Conservation (phyloP, 1,140 invertebrate genomes). For the Neuroterus valhalla region DNA sequence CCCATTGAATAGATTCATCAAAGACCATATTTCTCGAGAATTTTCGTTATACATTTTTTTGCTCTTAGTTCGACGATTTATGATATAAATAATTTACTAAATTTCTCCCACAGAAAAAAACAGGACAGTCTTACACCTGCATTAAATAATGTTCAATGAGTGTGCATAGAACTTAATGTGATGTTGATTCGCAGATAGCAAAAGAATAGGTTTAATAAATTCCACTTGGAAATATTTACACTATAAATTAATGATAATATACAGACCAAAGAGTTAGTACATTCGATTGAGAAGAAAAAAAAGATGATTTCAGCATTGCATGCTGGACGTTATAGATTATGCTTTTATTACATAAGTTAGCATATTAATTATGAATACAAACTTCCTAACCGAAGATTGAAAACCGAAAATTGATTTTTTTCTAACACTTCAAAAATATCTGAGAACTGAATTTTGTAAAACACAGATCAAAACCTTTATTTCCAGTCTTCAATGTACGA, state of each 20-base stretch:
- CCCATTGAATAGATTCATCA: background rate
- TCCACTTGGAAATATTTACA: conserved; percentile 45
- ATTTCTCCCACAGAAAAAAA: background rate
- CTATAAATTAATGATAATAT: conserved; percentile 48
- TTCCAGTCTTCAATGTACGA: too few species aligned
- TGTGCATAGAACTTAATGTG: conserved; percentile 28
- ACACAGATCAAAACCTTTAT: too few species aligned
- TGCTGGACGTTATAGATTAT: conserved; percentile 2
- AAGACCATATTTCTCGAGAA: background rate
- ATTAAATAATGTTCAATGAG: conserved; percentile 22
- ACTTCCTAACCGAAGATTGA: background rate
- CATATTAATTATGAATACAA: conserved; percentile 23
- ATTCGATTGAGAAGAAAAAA: background rate
- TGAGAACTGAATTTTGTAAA: too few species aligned
- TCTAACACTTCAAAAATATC: background rate
- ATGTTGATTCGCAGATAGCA: conserved; percentile 28
- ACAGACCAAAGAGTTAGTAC: conserved; percentile 35
- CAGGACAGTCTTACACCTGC: background rate
- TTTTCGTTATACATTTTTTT: background rate
- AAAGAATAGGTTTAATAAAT: conserved; percentile 41
- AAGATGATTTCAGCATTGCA: conserved; percentile 5
- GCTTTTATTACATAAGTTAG: conserved; percentile 21
- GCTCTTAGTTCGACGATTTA: background rate
- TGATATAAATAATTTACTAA: conserved; percentile 10
- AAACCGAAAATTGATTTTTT: background rate